Percentiles rank a stretch among this genome's conserved stretches.
Conservation (phyloP, 2,888 invertebrate species). For the Machimus atricapillus region DNA sequence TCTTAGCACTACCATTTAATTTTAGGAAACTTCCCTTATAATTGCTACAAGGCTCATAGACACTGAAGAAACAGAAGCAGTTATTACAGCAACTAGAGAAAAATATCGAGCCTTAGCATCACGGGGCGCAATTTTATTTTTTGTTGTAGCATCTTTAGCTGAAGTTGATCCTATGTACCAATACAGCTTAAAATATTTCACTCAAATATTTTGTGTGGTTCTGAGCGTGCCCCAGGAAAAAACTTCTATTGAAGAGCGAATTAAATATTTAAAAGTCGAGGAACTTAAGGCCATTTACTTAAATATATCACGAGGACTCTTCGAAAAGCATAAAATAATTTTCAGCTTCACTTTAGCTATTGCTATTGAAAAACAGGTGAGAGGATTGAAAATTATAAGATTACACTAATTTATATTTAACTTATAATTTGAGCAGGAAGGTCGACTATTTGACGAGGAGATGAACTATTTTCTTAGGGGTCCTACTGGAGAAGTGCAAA, state of each 20-base stretch:
- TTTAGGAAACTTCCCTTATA: constrained; percentile 85
- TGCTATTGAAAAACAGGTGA: constrained; percentile 71
- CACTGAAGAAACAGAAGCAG: constrained; percentile 85
- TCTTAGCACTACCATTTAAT: neutral
- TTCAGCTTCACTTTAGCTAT: constrained; percentile 85
- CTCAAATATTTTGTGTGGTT: constrained; percentile 80
- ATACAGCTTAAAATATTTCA: constrained; percentile 91
- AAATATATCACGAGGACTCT: constrained; percentile 88
- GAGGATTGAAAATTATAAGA: neutral
- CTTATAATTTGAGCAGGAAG: constrained; percentile 51
- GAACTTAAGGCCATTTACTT: constrained; percentile 84
- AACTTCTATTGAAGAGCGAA: constrained; percentile 70
- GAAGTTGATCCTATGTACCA: constrained; percentile 97
- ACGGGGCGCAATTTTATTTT: constrained; percentile 88
- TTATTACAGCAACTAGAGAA: constrained; percentile 84
- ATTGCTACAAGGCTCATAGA: constrained; percentile 87
- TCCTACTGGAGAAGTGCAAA: constrained; percentile 67
- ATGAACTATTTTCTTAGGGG: constrained; percentile 80
- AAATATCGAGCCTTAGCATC: constrained; percentile 85
- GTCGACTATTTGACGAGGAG: neutral
- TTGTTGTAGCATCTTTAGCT: constrained; percentile 86
- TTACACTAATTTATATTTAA: neutral
- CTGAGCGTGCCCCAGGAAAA: constrained; percentile 65
- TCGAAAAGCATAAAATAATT: constrained; percentile 89
- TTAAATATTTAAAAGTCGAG: constrained; percentile 75